Evolutionary conservation across 2,888 invertebrate genomes (phyloP).

Genomic region (Synanthedon andrenaeformis): DNA sequence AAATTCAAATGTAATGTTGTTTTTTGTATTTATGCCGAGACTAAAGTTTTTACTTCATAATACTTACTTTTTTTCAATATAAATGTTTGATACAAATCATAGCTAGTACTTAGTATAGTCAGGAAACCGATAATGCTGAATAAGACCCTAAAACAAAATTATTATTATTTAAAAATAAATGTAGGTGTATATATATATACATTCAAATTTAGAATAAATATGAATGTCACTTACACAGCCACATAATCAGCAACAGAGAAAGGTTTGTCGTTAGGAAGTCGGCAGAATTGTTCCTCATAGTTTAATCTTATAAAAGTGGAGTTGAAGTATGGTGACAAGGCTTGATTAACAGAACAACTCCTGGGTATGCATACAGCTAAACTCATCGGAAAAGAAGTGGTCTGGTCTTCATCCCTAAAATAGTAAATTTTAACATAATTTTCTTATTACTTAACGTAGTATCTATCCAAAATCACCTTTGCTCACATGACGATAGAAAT

Average conservation of each 20-base stretch:
- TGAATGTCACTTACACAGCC: constrained; percentile 17
- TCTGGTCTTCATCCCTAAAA: neutral
- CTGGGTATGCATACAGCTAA: constrained; percentile 34
- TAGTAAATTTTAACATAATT: too few relatives aligned
- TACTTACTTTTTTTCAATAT: constrained; percentile 11
- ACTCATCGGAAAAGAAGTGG: neutral
- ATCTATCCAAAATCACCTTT: too few relatives aligned
- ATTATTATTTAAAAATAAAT: too few relatives aligned
- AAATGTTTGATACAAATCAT: constrained; percentile 11
- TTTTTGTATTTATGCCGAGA: too few relatives aligned
- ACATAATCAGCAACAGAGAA: constrained; percentile 33
- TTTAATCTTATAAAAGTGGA: constrained; percentile 18
- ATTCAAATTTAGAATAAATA: too few relatives aligned
- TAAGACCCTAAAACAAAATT: constrained; percentile 9
- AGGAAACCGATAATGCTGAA: constrained; percentile 12
- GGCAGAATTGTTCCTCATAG: constrained; percentile 25
- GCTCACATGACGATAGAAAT: too few relatives aligned
- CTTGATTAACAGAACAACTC: constrained; percentile 19
- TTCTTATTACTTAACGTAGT: too few relatives aligned
- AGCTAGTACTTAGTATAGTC: constrained; percentile 12
- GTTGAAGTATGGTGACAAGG: neutral
- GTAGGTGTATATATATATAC: too few relatives aligned
- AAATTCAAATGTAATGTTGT: too few relatives aligned
- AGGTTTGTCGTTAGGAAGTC: constrained; percentile 34
- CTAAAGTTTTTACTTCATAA: neutral